Evolutionary conservation across 1,140 invertebrate genomes (phyloP).

Genomic region (Lepidurus arcticus): DNA sequence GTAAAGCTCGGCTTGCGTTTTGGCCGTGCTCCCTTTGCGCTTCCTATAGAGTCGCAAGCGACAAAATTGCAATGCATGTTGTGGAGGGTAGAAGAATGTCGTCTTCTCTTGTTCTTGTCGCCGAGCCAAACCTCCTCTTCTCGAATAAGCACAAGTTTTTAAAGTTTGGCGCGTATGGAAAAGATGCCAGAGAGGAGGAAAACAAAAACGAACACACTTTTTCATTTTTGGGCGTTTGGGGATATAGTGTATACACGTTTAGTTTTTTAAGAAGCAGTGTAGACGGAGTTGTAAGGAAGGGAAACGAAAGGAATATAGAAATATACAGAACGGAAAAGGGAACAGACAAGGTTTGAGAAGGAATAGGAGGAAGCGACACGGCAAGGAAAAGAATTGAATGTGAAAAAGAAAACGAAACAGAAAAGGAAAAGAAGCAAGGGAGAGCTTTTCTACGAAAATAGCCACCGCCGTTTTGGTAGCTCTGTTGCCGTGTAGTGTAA

Average conservation of each 20-base stretch:
- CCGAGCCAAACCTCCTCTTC: background rate
- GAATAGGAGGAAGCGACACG: background rate
- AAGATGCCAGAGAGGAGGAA: background rate
- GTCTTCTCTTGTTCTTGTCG: constrained; percentile 21
- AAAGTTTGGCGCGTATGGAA: background rate
- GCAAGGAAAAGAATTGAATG: background rate
- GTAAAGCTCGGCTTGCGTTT: background rate
- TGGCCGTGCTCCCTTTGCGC: background rate
- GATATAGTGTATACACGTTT: background rate
- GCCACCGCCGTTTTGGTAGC: constrained; percentile 6
- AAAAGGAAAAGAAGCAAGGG: background rate
- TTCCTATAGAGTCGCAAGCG: background rate
- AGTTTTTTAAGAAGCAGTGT: background rate
- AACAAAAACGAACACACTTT: background rate
- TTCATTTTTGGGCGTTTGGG: background rate
- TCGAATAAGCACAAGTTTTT: background rate
- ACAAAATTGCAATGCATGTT: background rate
- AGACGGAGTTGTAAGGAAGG: background rate
- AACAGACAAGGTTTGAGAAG: background rate
- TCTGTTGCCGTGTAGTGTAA: background rate
- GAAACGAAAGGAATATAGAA: background rate
- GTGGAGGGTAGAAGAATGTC: background rate
- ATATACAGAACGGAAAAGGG: background rate
- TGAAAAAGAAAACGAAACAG: background rate
- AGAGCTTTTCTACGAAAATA: constrained; percentile 16